A percentile compares a stretch with the other conserved stretches of the same genome.
Evolutionary conservation across 2,888 invertebrate genomes (phyloP).

Genomic region (Papilio gigon): DNA sequence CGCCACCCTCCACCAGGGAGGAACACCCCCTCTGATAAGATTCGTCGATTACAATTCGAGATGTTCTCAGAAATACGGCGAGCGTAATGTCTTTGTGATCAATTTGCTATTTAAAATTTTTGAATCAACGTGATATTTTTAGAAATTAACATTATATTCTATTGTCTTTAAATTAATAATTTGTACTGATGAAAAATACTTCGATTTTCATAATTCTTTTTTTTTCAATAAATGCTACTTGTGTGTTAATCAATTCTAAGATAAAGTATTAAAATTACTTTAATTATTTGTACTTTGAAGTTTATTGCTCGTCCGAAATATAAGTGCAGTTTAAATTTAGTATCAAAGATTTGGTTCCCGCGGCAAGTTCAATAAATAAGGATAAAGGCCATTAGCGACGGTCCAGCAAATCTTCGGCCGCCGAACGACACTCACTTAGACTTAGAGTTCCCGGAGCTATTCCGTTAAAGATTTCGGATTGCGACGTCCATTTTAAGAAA

Average conservation of each 20-base stretch:
- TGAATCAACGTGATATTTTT: background rate
- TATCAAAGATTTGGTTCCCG: slow-evolving; percentile 65
- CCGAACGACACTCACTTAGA: slow-evolving; percentile 83
- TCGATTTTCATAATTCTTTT: background rate
- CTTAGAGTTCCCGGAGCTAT: slow-evolving; percentile 79
- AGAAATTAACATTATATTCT: background rate
- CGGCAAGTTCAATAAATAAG: slow-evolving; percentile 79
- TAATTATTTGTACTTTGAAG: slow-evolving; percentile 3
- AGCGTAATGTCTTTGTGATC: slow-evolving; percentile 33
- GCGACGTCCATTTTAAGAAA: slow-evolving; percentile 70
- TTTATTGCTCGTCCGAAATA: slow-evolving; percentile 17
- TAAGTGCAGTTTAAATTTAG: slow-evolving; percentile 62
- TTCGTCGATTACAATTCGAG: slow-evolving; percentile 52
- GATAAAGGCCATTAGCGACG: slow-evolving; percentile 81
- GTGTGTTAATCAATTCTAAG: background rate
- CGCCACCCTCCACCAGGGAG: slow-evolving; percentile 49
- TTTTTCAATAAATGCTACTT: background rate
- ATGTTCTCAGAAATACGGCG: slow-evolving; percentile 41
- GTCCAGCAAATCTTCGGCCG: slow-evolving; percentile 81
- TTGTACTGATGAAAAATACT: background rate
- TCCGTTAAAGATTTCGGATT: slow-evolving; percentile 80
- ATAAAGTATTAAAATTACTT: background rate
- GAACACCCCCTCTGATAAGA: slow-evolving; percentile 59
- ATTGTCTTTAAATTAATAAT: background rate
- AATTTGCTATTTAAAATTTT: slow-evolving; percentile 15